Base-by-base conservation (phyloP, 2,113 vertebrate genomes). In the Mohoua ochrocephala region DNA sequence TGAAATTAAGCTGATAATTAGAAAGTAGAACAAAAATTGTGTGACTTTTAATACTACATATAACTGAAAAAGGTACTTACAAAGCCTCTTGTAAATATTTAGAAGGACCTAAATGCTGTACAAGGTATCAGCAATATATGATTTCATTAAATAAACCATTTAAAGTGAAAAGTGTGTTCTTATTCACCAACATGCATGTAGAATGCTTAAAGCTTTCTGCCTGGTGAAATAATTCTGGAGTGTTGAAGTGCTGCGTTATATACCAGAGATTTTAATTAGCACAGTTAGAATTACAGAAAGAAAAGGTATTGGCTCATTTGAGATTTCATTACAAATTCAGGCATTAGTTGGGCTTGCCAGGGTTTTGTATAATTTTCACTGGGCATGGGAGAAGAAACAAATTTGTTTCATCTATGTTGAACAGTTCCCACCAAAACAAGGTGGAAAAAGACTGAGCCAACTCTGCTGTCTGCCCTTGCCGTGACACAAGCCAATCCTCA, bases 351-450 rank as follows among this genome's bases (percentile, higher is more conserved):
- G 19, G 0, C 22, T 94, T 89, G 54, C 73, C 49, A 88, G 56
- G 26, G 33, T 63, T 92, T 80, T 95, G 17, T 71, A 3, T 41
- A 60, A 68, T 94, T 96, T 94, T 94, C 35, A 53, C 28, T 59
- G 69, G 33, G 56, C 44, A 89, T 27, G 45, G 20, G 22, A 74
- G 57, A 26, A 89, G 21, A 74, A 73, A 64, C 28, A 57, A 76
- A 91, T 60, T 54, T 0, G 3, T 75, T 94, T 89, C 3, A n/a
- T 87, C 69, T 75, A 3, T 18, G 81, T 39, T 83, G 90, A 87
- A 49, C n/a, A 23, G 41, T 28, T 89, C 41, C 54, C n/a, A 76
- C 57, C 24, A 79, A 75, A 68, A 8, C 6, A 91, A 76, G 44
- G 22, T 31, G 74, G 64, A 41, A 49, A 91, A 59, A 53, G 27